Percentiles rank a stretch among this genome's conserved stretches.
Evolutionary conservation across 1,140 invertebrate genomes (phyloP).

Genomic region (Samia ricini): DNA sequence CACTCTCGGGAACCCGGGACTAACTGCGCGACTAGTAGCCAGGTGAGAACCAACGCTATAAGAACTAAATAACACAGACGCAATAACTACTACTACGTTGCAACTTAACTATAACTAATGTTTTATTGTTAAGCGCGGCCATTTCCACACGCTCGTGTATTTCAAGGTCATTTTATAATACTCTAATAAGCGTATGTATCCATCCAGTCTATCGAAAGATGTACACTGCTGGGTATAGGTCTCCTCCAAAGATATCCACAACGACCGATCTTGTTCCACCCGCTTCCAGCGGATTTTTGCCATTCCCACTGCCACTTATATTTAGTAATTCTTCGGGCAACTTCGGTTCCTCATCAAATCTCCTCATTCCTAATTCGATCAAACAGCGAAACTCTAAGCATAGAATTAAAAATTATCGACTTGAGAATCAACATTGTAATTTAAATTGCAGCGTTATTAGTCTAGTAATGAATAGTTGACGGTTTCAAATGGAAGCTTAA

Average conservation of each 20-base stretch:
- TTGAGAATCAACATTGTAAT: not conserved
- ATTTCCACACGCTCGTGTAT: not conserved
- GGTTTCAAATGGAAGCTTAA: not conserved
- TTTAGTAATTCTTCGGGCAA: too few relatives aligned
- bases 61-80: slow-evolving; percentile 13
- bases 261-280: too few relatives aligned
- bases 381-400: too few relatives aligned
- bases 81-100: slow-evolving; percentile 3
- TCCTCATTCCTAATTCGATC: too few relatives aligned
- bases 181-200: not conserved
- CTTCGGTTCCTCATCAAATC: too few relatives aligned
- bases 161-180: not conserved
- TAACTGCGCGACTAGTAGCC: slow-evolving; percentile 10
- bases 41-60: slow-evolving; percentile 3
- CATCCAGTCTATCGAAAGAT: too few relatives aligned
- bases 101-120: not conserved
- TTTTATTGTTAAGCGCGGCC: not conserved
- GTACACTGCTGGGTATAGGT: too few relatives aligned
- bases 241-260: too few relatives aligned
- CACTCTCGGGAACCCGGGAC: slow-evolving; percentile 8
- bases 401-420: not conserved
- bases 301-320: too few relatives aligned
- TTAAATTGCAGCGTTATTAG: not conserved
- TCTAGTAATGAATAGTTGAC: not conserved
- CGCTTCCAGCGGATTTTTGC: too few relatives aligned